Percentiles rank a stretch among this genome's conserved stretches.
Conservation (phyloP, 2,113 vertebrate species). For the Salvelinus fontinalis region DNA sequence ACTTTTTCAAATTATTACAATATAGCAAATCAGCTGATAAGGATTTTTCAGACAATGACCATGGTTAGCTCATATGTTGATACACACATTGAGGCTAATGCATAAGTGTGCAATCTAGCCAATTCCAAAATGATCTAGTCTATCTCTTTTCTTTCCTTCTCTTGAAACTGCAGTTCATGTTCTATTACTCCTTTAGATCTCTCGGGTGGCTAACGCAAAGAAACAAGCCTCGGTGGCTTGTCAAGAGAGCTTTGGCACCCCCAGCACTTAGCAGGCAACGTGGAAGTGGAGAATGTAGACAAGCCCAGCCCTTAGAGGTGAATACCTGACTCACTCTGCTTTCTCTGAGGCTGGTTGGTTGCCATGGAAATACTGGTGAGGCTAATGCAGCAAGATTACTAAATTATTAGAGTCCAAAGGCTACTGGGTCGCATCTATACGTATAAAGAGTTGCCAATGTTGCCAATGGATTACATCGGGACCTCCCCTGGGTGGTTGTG, state of each 20-base stretch:
- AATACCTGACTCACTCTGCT: slow-evolving; percentile 29
- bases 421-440: slow-evolving; percentile 40
- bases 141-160: slow-evolving; percentile 4
- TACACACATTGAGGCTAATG: not conserved
- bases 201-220: slow-evolving; percentile 35
- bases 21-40: not conserved
- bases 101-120: not conserved
- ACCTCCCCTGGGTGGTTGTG: no score
- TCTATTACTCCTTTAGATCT: slow-evolving; percentile 55
- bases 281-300: slow-evolving; percentile 35
- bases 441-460: slow-evolving; percentile 13
- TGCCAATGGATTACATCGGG: no score
- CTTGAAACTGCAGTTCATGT: slow-evolving; percentile 34
- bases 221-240: slow-evolving; percentile 47
- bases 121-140: no score
- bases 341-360: slow-evolving; percentile 60
- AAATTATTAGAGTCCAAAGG: slow-evolving; percentile 71
- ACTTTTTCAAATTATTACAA: no score
- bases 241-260: slow-evolving; percentile 54
- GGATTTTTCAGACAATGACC: no score
- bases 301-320: slow-evolving; percentile 39
- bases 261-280: slow-evolving; percentile 52
- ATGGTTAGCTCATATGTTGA: not conserved
- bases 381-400: slow-evolving; percentile 67
- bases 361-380: slow-evolving; percentile 65